Evolutionary conservation across 2,888 invertebrate genomes (phyloP).

Genomic region (Colletes collaris): DNA sequence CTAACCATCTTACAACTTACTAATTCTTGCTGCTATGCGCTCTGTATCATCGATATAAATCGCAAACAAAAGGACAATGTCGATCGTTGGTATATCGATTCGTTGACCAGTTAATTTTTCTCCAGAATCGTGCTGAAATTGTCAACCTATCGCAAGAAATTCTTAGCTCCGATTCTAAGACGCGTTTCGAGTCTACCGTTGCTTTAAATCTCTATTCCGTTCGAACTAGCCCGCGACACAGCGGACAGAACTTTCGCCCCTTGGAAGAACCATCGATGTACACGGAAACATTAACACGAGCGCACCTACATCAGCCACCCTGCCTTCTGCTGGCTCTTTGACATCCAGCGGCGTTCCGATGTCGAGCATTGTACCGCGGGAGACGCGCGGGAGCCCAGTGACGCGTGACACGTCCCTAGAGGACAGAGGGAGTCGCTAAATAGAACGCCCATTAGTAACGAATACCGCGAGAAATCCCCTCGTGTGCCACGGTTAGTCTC

Average conservation of each 20-base stretch:
- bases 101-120: too few relatives aligned
- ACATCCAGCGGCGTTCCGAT: conserved; percentile 56
- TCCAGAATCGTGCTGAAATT: too few relatives aligned
- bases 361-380: conserved; percentile 54
- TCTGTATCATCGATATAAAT: too few relatives aligned
- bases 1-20: too few relatives aligned
- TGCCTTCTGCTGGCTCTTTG: conserved; percentile 69
- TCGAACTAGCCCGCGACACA: neutral
- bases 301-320: neutral
- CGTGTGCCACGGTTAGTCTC: conserved; percentile 36
- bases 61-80: too few relatives aligned
- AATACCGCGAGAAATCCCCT: conserved; percentile 75
- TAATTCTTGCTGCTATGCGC: too few relatives aligned
- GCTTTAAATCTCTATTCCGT: too few relatives aligned
- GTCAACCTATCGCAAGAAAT: too few relatives aligned
- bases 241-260: conserved; percentile 3
- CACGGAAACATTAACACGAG: conserved; percentile 9
- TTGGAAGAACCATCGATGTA: neutral
- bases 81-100: too few relatives aligned
- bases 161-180: too few relatives aligned
- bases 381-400: conserved; percentile 60
- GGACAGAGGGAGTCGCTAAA: conserved; percentile 76
- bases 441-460: conserved; percentile 81
- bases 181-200: too few relatives aligned
- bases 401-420: conserved; percentile 78